Evolutionary conservation across 2,888 invertebrate species (phyloP).

Genomic region (Halictus ligatus): DNA sequence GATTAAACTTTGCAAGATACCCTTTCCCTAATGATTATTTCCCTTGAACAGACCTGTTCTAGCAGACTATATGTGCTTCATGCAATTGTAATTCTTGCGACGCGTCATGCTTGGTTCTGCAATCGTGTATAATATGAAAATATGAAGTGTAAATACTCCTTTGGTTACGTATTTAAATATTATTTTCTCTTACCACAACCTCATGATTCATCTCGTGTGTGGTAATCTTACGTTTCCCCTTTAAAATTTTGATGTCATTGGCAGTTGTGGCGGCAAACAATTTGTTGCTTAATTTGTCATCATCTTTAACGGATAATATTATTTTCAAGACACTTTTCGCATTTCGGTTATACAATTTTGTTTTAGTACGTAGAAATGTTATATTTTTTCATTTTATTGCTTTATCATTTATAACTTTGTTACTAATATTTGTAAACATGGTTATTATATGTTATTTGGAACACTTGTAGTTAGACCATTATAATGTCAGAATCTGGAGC

Average conservation of each 20-base stretch:
- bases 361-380: conserved; percentile 23
- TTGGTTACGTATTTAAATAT: conserved; percentile 7
- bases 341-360: conserved; percentile 2
- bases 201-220: background rate
- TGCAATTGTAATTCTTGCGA: conserved; percentile 23
- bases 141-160: conserved; percentile 24
- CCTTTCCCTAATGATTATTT: background rate
- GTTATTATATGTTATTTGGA: conserved; percentile 1
- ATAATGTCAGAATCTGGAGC: conserved; percentile 73
- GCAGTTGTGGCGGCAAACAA: conserved; percentile 46
- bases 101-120: conserved; percentile 15
- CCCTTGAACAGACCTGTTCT: background rate
- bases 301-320: background rate
- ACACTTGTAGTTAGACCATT: conserved; percentile 23
- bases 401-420: background rate
- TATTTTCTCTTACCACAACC: background rate
- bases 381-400: conserved; percentile 5
- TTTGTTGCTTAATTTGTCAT: conserved; percentile 14
- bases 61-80: background rate
- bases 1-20: background rate
- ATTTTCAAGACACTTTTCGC: conserved; percentile 11
- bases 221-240: conserved; percentile 1
- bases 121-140: conserved; percentile 12
- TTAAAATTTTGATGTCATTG: background rate
- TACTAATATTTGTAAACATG: background rate